Base-by-base conservation (phyloP, 1,140 invertebrate species). In the Neodiprion virginianus region DNA sequence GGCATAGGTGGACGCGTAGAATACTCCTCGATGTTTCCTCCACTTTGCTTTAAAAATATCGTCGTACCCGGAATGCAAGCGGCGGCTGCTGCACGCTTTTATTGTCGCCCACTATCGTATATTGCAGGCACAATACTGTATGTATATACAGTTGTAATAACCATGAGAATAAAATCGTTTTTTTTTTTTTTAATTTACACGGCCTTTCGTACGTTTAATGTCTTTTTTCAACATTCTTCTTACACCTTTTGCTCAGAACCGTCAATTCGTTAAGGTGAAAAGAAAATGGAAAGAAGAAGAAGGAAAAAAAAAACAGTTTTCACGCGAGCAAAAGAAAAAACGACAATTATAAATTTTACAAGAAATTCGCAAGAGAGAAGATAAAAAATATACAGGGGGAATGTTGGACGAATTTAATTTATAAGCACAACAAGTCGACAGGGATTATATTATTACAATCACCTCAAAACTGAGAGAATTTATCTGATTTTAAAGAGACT, bases 1-100 rank as follows among this genome's bases (percentile, higher is more conserved):
- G 28, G 28, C 5, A 5, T 40, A 5, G 1, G 28, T 40, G 28
- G 28, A 40, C 28, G 28, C 28, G 28, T 2, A 40, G 5, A 40
- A 40, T 3, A 3, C 28, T 2, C 28, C 0, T 40, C 28, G 28
- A 40, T 40, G 28, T 40, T 2, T 40, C 28, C 28, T 40, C 2
- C 28, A 40, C 28, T 40, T 40, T 72, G 49, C 68, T 73, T 61
- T 23, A 69, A 74, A 72, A 76, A 76, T 76, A 75, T 75, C 75
- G 69, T 75, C 75, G 73, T 71, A 72, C 73, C 17, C 17, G 17
- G 72, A 67, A 76, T 72, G 69, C 53, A 75, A 68, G 71, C 67
- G 69, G 69, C 48, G 40, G n/a, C 73, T 69, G 14, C 67, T 48
- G 50, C 50, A 74, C 69, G 48, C 40, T 47, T 49, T 28, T 48